These are phyloP conservation scores for Cheiracanthium punctorium DNA, from an alignment of 2,888 invertebrate genomes.

Conservation along the genomic window DNA sequence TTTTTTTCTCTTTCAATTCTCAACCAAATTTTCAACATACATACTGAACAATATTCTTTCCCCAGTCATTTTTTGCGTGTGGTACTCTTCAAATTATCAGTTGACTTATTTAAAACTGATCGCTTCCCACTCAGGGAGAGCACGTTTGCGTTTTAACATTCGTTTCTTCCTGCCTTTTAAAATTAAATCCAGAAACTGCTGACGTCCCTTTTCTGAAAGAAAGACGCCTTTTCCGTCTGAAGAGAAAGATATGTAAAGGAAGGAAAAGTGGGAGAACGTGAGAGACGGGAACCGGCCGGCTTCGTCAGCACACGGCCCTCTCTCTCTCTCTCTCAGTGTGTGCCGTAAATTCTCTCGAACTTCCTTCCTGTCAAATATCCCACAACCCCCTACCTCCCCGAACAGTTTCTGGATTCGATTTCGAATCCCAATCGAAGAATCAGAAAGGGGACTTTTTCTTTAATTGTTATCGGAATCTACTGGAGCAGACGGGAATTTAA, in stretches of 20 bases:
- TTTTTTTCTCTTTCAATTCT: too few relatives aligned
- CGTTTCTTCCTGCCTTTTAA: background rate
- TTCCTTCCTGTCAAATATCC: constrained; percentile 39
- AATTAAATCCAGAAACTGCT: background rate
- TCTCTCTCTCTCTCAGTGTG: background rate
- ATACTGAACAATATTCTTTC: too few relatives aligned
- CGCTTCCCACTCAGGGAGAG: background rate
- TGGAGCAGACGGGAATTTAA: too few relatives aligned
- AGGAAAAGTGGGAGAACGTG: background rate
- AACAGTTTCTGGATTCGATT: background rate
- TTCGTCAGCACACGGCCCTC: background rate
- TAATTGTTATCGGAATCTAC: background rate
- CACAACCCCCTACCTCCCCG: background rate
- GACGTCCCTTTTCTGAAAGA: background rate
- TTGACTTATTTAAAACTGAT: background rate
- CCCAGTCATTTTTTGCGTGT: too few relatives aligned
- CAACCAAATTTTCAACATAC: too few relatives aligned
- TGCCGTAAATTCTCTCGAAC: constrained; percentile 1
- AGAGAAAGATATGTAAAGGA: background rate
- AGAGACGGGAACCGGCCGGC: too few relatives aligned
- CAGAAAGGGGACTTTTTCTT: background rate
- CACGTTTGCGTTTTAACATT: background rate
- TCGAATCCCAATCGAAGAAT: background rate
- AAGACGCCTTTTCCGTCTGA: background rate
- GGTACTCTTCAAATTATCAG: too few relatives aligned